Evolutionary conservation across 2,888 invertebrate species (phyloP).

Genomic region (Ecliptopera silaceata): DNA sequence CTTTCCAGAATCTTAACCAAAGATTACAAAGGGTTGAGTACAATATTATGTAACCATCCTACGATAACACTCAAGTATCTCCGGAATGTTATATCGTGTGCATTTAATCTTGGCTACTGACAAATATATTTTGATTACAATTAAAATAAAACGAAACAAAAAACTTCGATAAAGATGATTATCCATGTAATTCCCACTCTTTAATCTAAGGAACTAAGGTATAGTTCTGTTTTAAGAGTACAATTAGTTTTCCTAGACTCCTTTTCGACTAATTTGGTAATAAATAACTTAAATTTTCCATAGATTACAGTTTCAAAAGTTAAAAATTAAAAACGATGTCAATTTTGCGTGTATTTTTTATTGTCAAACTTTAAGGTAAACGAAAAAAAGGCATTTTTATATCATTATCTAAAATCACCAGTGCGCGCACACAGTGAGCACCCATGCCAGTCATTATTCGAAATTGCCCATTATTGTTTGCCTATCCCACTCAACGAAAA

Average conservation of each 20-base stretch:
- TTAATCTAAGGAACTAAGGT: too few relatives aligned
- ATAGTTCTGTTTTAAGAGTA: too few relatives aligned
- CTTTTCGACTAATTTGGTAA: too few relatives aligned
- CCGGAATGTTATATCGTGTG: not conserved
- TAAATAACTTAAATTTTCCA: too few relatives aligned
- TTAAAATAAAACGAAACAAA: too few relatives aligned
- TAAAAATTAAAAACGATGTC: too few relatives aligned
- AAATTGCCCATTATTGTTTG: conserved; percentile 70
- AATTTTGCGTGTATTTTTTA: not conserved
- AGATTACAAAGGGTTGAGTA: not conserved
- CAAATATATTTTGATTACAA: too few relatives aligned
- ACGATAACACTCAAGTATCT: not conserved
- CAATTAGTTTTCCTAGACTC: too few relatives aligned
- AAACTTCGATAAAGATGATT: too few relatives aligned
- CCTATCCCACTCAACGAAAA: conserved; percentile 66
- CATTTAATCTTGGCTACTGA: not conserved
- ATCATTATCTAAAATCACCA: conserved; percentile 26
- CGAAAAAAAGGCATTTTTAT: not conserved
- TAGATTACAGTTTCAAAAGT: too few relatives aligned
- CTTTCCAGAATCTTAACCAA: not conserved
- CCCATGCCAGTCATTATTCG: conserved; percentile 48
- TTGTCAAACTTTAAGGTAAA: not conserved
- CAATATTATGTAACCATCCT: not conserved
- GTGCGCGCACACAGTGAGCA: conserved; percentile 32
- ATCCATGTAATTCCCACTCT: too few relatives aligned